Percentiles rank a stretch among this genome's conserved stretches.
These are phyloP conservation scores for Hypsibius dujardini DNA, from an alignment of 1,140 invertebrate genomes.

Conservation along the genomic window DNA sequence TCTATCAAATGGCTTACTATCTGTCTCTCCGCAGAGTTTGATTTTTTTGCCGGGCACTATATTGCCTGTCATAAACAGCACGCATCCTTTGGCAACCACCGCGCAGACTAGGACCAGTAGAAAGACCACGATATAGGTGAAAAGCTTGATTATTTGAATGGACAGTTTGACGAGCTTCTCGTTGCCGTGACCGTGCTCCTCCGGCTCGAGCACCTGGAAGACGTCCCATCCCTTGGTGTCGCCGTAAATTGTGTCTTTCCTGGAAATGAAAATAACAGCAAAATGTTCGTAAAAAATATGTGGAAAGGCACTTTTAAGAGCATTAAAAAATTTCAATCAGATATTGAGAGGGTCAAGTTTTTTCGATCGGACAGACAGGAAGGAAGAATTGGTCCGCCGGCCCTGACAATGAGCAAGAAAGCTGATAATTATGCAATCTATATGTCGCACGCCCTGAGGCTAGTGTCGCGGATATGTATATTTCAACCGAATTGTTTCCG, in stretches of 20 bases:
- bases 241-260: neutral
- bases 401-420: no score
- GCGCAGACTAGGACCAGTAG: slow-evolving; percentile 59
- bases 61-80: slow-evolving; percentile 78
- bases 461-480: no score
- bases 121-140: slow-evolving; percentile 66
- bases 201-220: slow-evolving; percentile 67
- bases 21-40: slow-evolving; percentile 43
- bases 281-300: no score
- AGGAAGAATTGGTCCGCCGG: no score
- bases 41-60: slow-evolving; percentile 52
- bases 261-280: no score
- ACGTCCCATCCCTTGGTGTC: slow-evolving; percentile 91
- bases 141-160: slow-evolving; percentile 62
- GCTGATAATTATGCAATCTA: no score
- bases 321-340: no score
- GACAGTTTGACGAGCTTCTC: slow-evolving; percentile 66
- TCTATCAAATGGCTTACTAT: slow-evolving; percentile 20
- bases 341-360: no score
- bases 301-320: no score
- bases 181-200: slow-evolving; percentile 63
- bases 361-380: no score
- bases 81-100: slow-evolving; percentile 62
- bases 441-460: no score
- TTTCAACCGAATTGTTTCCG: no score